Conservation (phyloP, 2,888 invertebrate species). For the Drosophila neonasuta region DNA sequence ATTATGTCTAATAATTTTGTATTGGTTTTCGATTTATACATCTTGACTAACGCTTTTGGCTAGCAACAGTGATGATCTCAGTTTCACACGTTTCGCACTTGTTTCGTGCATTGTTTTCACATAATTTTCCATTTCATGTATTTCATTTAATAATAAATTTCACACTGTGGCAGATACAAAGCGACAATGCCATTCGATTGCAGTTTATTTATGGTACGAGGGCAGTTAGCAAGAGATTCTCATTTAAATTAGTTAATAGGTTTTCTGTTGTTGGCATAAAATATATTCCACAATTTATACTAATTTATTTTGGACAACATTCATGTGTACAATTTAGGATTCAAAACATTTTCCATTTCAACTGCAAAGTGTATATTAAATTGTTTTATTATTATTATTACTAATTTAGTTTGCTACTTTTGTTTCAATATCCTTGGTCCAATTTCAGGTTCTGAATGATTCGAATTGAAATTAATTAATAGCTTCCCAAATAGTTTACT, state of each 20-base stretch:
- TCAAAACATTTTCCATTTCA: not conserved
- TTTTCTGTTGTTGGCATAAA: no score
- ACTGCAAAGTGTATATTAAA: no score
- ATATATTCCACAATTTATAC: not conserved
- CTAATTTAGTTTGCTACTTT: no score
- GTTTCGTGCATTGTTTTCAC: not conserved
- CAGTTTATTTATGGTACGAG: conserved; percentile 25
- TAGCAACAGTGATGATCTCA: not conserved
- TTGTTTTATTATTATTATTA: no score
- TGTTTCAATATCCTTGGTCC: no score
- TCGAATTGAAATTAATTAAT: no score
- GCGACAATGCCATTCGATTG: conserved; percentile 40
- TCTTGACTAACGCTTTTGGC: not conserved
- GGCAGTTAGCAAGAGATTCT: not conserved
- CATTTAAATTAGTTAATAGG: no score
- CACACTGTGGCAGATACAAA: conserved; percentile 35
- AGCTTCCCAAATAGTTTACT: no score
- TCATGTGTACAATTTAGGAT: not conserved
- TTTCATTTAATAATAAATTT: conserved; percentile 34
- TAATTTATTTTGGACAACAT: no score
- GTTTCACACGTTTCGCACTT: conserved; percentile 11
- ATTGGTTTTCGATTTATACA: not conserved
- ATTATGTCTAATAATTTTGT: not conserved
- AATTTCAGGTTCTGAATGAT: no score
- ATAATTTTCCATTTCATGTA: conserved; percentile 12